Percentiles rank a stretch among this genome's conserved stretches.
Conservation (phyloP, 2,797 vertebrate genomes). For the Falco concolor region DNA sequence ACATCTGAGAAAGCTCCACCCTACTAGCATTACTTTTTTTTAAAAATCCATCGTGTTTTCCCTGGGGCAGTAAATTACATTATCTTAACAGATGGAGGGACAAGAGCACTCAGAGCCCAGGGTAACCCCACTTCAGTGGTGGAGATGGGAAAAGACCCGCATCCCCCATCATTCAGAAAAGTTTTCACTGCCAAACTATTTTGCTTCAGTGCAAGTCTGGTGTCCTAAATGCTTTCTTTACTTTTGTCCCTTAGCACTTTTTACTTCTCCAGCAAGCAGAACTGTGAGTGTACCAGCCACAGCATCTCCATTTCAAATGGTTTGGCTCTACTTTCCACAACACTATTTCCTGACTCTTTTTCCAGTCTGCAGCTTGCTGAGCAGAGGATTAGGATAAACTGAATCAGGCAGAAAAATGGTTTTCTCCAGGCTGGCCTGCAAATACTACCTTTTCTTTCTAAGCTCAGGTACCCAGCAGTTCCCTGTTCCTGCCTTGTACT, state of each 20-base stretch:
- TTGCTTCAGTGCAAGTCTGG: neutral
- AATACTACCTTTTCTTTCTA: neutral
- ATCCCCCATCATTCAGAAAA: neutral
- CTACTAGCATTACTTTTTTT: neutral
- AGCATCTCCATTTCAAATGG: conserved; percentile 18
- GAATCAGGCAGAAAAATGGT: neutral
- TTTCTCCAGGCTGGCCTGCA: neutral
- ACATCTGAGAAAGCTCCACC: conserved; percentile 4
- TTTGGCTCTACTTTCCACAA: neutral
- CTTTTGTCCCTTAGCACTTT: neutral
- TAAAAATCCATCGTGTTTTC: neutral
- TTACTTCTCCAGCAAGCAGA: neutral
- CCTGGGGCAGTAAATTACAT: neutral
- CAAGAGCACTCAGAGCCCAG: neutral
- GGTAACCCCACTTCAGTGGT: neutral
- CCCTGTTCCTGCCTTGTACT: neutral
- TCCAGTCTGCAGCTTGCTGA: neutral
- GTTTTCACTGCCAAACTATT: neutral
- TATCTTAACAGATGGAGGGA: neutral
- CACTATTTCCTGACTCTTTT: conserved; percentile 21
- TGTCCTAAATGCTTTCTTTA: neutral
- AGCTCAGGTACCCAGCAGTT: conserved; percentile 34
- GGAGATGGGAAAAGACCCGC: neutral
- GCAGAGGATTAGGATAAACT: conserved; percentile 1
- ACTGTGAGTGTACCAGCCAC: neutral